Conservation (phyloP, 2,113 vertebrate genomes). For the Herpetotheres cachinnans region DNA sequence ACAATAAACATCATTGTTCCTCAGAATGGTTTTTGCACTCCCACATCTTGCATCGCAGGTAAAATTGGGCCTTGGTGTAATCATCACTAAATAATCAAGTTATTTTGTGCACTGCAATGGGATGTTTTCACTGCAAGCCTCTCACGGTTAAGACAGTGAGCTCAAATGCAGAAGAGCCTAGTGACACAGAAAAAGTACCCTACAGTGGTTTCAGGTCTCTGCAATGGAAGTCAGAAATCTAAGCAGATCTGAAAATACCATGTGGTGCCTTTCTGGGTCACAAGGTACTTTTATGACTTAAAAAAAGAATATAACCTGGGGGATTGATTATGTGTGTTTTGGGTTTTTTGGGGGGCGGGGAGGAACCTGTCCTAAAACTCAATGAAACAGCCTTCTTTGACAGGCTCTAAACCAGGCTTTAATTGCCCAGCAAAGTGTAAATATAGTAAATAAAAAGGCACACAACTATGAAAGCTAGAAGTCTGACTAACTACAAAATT, state of each 20-base stretch:
- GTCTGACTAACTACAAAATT: not conserved
- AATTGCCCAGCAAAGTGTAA: not conserved
- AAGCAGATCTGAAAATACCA: not conserved
- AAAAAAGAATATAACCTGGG: not conserved
- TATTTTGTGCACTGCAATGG: not conserved
- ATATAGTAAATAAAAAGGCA: not conserved
- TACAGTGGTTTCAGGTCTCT: not conserved
- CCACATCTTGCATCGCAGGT: not conserved
- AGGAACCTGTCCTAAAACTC: not conserved
- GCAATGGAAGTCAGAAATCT: not conserved
- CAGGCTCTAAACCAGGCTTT: not conserved
- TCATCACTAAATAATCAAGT: not conserved
- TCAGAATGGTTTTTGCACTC: not conserved
- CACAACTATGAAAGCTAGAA: not conserved
- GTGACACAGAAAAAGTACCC: not conserved
- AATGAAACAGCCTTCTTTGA: not conserved
- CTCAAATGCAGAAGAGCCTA: not conserved
- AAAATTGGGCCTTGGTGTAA: not conserved
- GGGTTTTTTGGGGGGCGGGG: not conserved
- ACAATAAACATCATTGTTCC: not conserved
- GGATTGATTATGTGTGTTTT: not conserved
- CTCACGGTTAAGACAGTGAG: rapidly evolving
- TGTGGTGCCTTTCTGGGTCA: not conserved
- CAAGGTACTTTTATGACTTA: not conserved
- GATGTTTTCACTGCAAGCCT: not conserved